Evolutionary conservation across 2,888 invertebrate species (phyloP), one percentile per base, ranked within the genome.

Genomic region (Thelaira solivaga): DNA sequence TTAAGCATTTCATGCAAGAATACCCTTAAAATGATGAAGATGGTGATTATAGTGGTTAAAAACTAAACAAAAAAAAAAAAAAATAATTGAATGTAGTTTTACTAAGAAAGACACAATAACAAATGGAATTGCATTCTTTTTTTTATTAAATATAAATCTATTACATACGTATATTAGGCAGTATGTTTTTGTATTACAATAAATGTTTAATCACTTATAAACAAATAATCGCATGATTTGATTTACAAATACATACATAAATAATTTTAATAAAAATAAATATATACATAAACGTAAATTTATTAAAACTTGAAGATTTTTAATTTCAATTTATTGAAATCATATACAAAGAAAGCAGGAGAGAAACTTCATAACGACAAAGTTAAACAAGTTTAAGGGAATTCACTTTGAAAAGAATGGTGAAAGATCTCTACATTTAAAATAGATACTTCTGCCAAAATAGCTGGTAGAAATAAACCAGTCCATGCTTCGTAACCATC

Each of bases 51-150:
- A 16, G 36, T 24, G 29, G 4, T 45, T 67, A 20, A 8, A 34
- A 8, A n/a, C n/a, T n/a, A n/a, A 8, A 43, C 39, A 57, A 13
- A 31, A 26, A 47, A 53, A 41, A 4, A 10, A 68, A 36, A 31
- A 13, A 29, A 51, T 53, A 22, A 36, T 67, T 53, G 34, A 39
- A n/a, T n/a, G 13, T 26, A 20, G 47, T n/a, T n/a, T n/a, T n/a
- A n/a, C n/a, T n/a, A n/a, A 61, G 26, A 74, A 26, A 43, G 22
- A 68, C 59, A 78, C 64, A 69, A 74, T 68, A 74, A 78, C n/a
- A 65, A 41, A 79, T 67, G 79, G 76, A 79, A 76, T 79, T 79
- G 76, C 67, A 76, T 79, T 75, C n/a, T 77, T 51, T 67, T 61
- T 59, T 31, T 53, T 55, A 39, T 68, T 57, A 13, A 31, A 26